Evolutionary conservation across 2,113 vertebrate genomes (phyloP), one percentile per base, ranked within the genome.

Genomic region (Motacilla tschutschensis): DNA sequence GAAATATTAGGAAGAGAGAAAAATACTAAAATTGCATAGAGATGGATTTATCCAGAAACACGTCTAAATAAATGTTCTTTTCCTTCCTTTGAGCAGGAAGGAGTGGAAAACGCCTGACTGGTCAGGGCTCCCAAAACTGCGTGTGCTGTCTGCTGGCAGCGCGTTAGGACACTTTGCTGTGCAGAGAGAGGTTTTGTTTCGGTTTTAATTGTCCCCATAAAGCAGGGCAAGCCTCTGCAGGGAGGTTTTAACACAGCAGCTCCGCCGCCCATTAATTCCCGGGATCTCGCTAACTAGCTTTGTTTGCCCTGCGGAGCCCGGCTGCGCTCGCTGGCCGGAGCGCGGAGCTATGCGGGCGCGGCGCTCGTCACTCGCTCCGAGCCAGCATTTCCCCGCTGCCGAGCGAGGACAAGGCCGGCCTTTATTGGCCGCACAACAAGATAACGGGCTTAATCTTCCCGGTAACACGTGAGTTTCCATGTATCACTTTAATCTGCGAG

Each of bases 401-500:
- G 16, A 55, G n/a, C 54, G n/a, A 57, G 69, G 77, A 94, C 89
- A 92, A 92, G 67, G 81, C 59, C 38, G 50, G 46, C 93, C 95
- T 96, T 96, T 96, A 93, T 94, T 96, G 93, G 94, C 91, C 88
- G 72, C 53, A 4, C 91, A 95, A 95, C 94, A 92, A 95, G 96
- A 92, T 96, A 94, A 94, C 88, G 17, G 92, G 41, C 79, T 96
- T 97, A 96, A 96, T 96, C 97, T 95, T 95, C 95, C 96, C 91
- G 40, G 91, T 86, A 94, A 96, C 96, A 97, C 95, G 95, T 96
- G 97, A 97, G 95, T 88, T 74, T 89, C 86, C 95, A 87, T 96
- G 97, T 96, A 96, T 95, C 95, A 94, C 95, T 96, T 96, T 96
- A 97, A 97, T 97, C 96, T 97, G 96, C 35, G 57, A 95, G 91